Evolutionary conservation across 2,888 invertebrate species (phyloP).

Genomic region (Eustalomyia histrio): DNA sequence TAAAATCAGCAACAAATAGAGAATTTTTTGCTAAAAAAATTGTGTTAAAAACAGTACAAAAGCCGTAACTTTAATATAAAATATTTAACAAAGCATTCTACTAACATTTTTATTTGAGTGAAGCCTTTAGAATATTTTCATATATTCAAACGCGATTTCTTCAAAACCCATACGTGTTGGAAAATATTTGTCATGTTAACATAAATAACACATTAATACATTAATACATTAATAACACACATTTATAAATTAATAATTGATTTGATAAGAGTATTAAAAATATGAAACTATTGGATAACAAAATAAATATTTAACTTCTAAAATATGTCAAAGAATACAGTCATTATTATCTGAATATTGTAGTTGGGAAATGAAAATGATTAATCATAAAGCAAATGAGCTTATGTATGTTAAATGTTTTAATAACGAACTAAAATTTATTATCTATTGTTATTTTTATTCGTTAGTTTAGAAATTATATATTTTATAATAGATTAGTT

Average conservation of each 20-base stretch:
- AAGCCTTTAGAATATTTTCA: too few relatives aligned
- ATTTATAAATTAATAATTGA: conserved; percentile 17
- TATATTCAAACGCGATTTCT: too few relatives aligned
- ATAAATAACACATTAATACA: too few relatives aligned
- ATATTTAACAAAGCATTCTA: too few relatives aligned
- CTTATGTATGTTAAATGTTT: not conserved
- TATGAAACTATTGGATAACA: conserved; percentile 17
- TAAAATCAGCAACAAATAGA: too few relatives aligned
- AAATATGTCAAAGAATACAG: not conserved
- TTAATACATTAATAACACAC: not conserved
- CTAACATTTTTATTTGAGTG: too few relatives aligned
- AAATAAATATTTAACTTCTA: conserved; percentile 19
- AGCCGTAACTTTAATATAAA: too few relatives aligned
- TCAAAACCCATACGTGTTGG: too few relatives aligned
- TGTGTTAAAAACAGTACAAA: too few relatives aligned
- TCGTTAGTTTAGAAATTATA: conserved; percentile 18
- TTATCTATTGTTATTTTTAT: conserved; percentile 19
- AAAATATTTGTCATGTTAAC: too few relatives aligned
- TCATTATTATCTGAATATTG: not conserved
- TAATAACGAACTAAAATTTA: conserved; percentile 11
- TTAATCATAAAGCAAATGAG: conserved; percentile 6
- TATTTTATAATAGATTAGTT: conserved; percentile 2
- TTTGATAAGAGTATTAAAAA: conserved; percentile 24
- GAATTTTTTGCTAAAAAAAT: too few relatives aligned
- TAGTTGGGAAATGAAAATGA: not conserved